A percentile compares a stretch with the other conserved stretches of the same genome.
Evolutionary conservation across 2,888 invertebrate species (phyloP).

Genomic region (Biston stratarius): DNA sequence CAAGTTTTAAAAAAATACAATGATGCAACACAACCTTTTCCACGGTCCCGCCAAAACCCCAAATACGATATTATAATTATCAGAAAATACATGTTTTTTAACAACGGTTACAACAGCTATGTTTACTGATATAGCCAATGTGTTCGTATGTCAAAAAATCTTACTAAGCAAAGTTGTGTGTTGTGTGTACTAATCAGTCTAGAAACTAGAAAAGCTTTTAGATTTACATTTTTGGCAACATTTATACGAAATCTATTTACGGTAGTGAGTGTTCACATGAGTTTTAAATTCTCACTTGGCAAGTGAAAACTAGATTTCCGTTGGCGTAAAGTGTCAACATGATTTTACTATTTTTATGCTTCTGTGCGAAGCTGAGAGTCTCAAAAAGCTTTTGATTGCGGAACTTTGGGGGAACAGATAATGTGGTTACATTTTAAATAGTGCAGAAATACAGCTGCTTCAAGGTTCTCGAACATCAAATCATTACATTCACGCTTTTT

Average conservation of each 20-base stretch:
- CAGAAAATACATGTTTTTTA: no score
- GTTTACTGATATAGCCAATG: neutral
- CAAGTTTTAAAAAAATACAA: no score
- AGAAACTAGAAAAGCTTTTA: neutral
- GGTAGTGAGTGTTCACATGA: constrained; percentile 13
- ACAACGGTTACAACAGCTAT: no score
- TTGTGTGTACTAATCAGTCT: no score
- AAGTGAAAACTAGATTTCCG: constrained; percentile 23
- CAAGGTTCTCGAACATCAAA: no score
- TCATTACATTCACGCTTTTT: no score
- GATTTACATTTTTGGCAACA: neutral
- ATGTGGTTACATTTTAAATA: neutral
- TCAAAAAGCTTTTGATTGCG: constrained; percentile 15
- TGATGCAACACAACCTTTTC: no score
- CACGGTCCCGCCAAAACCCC: no score
- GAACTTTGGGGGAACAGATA: constrained; percentile 9
- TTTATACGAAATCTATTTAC: constrained; percentile 11
- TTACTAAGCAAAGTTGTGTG: neutral
- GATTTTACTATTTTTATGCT: constrained; percentile 3
- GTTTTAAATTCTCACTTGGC: constrained; percentile 25
- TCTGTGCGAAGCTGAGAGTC: neutral
- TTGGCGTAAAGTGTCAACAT: constrained; percentile 22
- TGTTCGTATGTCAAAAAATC: no score
- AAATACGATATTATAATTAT: no score
- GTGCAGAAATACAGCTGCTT: neutral